Conservation (phyloP, 2,888 invertebrate species). For the Leptarthrus brevirostris region DNA sequence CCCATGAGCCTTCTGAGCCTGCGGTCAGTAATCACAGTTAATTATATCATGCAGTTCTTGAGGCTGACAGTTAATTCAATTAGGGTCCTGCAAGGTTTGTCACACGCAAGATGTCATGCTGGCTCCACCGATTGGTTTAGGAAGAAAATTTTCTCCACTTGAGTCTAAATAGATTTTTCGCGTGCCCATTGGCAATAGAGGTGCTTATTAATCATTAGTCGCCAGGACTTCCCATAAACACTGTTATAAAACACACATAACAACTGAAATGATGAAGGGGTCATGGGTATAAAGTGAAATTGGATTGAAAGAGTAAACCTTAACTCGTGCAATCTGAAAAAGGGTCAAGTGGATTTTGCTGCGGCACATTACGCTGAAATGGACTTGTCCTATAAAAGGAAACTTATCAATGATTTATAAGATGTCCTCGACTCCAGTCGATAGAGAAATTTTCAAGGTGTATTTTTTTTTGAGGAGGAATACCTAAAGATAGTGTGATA, state of each 20-base stretch:
- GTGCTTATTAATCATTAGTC: constrained; percentile 44
- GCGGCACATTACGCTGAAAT: constrained; percentile 7
- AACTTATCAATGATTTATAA: constrained; percentile 26
- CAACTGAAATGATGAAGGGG: constrained; percentile 20
- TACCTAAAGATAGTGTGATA: too few species aligned
- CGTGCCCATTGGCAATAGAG: constrained; percentile 40
- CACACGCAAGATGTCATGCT: constrained; percentile 44
- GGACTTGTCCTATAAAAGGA: constrained; percentile 3
- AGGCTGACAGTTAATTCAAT: constrained; percentile 40
- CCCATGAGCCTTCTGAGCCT: too few species aligned
- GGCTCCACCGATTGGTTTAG: constrained; percentile 12
- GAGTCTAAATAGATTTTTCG: constrained; percentile 46
- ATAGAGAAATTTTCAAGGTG: not conserved
- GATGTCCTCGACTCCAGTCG: not conserved
- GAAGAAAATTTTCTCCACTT: constrained; percentile 40
- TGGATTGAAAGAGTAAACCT: constrained; percentile 19
- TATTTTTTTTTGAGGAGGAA: not conserved
- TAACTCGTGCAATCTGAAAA: not conserved
- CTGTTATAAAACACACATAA: constrained; percentile 27
- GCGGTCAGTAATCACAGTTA: not conserved
- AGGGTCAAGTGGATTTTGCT: constrained; percentile 3
- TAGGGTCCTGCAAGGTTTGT: constrained; percentile 26
- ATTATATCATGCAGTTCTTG: constrained; percentile 1
- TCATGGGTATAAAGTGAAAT: constrained; percentile 29
- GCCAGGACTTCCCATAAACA: constrained; percentile 37